Percentiles rank a stretch among this genome's conserved stretches.
phyloP scores from a whole-genome alignment of 2,797 vertebrate species.

The Typhlichthys subterraneus region DNA sequence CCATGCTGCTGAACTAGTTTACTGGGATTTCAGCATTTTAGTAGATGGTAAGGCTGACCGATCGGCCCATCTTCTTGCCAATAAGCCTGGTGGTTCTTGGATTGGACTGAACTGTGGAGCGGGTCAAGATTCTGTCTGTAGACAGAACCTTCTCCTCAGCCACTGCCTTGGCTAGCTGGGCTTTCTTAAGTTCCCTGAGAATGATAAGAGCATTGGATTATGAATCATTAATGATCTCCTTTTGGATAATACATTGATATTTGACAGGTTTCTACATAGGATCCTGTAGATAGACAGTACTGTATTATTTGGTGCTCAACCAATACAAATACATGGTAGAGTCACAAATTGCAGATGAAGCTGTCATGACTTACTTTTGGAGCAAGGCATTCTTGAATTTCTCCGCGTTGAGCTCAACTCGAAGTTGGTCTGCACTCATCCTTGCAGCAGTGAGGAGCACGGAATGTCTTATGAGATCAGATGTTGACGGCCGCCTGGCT shows the following conservation, averaged over 20 bases:
- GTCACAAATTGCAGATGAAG: too few relatives aligned
- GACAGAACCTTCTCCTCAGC: constrained; percentile 92
- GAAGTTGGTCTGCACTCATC: constrained; percentile 94
- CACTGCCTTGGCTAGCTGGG: constrained; percentile 91
- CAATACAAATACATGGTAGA: too few relatives aligned
- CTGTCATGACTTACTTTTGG: constrained; percentile 85
- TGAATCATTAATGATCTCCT: neutral
- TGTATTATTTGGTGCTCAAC: too few relatives aligned
- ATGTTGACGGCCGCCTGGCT: constrained; percentile 87
- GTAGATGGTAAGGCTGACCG: constrained; percentile 95
- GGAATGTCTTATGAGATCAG: constrained; percentile 87
- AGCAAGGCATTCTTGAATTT: constrained; percentile 97
- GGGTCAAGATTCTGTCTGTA: constrained; percentile 89
- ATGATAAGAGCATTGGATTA: constrained; percentile 6
- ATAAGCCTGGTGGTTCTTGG: constrained; percentile 87
- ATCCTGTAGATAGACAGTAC: too few relatives aligned
- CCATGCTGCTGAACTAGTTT: constrained; percentile 21
- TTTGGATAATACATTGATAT: too few relatives aligned
- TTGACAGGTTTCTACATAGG: too few relatives aligned
- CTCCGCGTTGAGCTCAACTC: constrained; percentile 94
- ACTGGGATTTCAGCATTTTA: constrained; percentile 59
- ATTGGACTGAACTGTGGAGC: constrained; percentile 87
- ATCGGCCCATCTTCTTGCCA: constrained; percentile 97
- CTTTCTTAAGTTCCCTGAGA: constrained; percentile 94
- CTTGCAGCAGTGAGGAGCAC: constrained; percentile 90